Conservation (phyloP, 2,113 vertebrate species). For the Hemiprocne comata region DNA sequence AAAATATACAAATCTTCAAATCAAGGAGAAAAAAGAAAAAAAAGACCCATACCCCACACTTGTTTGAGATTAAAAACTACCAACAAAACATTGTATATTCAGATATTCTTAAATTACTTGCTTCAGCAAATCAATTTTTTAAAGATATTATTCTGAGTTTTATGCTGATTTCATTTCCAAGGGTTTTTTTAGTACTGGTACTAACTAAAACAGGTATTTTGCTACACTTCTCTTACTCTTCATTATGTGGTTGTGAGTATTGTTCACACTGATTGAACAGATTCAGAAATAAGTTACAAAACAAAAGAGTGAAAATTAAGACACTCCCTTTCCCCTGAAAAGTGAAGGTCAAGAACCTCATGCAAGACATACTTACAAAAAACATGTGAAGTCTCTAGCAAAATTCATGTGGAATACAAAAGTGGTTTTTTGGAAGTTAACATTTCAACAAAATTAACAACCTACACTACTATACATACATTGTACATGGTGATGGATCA, state of each 20-base stretch:
- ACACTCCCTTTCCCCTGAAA: neutral
- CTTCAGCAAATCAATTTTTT: neutral
- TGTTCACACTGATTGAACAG: neutral
- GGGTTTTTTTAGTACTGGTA: neutral
- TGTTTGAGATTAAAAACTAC: neutral
- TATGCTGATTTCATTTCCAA: neutral
- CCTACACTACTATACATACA: neutral
- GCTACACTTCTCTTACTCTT: neutral
- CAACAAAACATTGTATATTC: neutral
- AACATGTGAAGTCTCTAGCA: neutral
- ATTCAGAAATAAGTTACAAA: neutral
- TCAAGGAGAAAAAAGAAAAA: neutral
- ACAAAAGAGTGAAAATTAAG: slow-evolving; percentile 8
- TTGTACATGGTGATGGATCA: neutral
- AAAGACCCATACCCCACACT: neutral
- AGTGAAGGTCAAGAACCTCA: neutral
- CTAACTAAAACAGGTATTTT: neutral
- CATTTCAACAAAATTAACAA: neutral
- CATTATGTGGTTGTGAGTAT: neutral
- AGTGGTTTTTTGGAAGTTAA: neutral
- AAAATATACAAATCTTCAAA: neutral
- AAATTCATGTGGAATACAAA: neutral
- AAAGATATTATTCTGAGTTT: neutral
- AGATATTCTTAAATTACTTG: neutral
- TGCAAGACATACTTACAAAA: neutral